Conservation (phyloP, 1,140 invertebrate genomes). For the Seison nebaliae region DNA sequence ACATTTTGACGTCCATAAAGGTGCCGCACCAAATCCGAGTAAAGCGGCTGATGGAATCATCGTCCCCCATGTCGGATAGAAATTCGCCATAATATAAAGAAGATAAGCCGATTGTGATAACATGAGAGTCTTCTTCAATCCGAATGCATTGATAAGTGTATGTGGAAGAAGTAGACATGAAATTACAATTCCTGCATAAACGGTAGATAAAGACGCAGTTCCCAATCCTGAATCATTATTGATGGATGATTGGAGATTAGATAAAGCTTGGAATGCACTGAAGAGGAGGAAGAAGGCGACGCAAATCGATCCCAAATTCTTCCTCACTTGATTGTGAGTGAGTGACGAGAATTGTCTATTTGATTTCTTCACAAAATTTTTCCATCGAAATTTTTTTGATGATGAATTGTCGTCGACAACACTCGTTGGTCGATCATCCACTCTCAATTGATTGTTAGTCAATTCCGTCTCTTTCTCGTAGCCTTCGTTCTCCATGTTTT, state of each 20-base stretch:
- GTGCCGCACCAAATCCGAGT: constrained; percentile 58
- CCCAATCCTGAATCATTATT: constrained; percentile 7
- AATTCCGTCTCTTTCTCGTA: no score
- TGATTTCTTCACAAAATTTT: no score
- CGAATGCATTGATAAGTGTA: constrained; percentile 45
- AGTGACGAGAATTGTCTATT: no score
- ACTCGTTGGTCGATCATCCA: no score
- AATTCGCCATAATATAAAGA: constrained; percentile 68
- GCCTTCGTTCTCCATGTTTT: no score
- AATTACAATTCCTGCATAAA: constrained; percentile 59
- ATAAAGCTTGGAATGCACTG: constrained; percentile 5
- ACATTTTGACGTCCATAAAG: constrained; percentile 82
- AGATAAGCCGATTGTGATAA: constrained; percentile 66
- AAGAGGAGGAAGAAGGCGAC: constrained; percentile 7
- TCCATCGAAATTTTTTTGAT: no score
- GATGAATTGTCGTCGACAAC: no score
- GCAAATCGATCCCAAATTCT: constrained; percentile 7
- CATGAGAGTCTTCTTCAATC: constrained; percentile 76
- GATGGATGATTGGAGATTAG: constrained; percentile 9
- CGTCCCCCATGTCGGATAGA: constrained; percentile 44
- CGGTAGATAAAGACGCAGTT: constrained; percentile 38
- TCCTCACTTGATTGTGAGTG: no score
- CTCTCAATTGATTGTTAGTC: no score
- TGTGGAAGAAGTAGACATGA: constrained; percentile 75
- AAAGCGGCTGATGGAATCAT: constrained; percentile 40